Evolutionary conservation across 2,113 vertebrate genomes (phyloP).

Genomic region (Podarcis muralis): DNA sequence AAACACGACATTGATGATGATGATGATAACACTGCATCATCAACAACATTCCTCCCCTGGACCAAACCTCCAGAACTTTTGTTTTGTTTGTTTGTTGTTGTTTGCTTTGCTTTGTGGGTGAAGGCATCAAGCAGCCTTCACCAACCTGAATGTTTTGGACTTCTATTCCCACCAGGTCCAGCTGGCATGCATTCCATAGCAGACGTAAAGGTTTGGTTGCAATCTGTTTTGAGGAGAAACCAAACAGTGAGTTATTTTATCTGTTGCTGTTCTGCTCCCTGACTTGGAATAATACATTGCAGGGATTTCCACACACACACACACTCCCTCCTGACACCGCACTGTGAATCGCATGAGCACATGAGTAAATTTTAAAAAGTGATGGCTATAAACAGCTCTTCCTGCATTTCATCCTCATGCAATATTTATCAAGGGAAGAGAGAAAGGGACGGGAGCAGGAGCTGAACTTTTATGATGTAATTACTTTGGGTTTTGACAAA

Average conservation of each 20-base stretch:
- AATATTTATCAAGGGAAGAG: constrained; percentile 75
- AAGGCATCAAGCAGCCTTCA: constrained; percentile 42
- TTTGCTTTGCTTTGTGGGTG: constrained; percentile 44
- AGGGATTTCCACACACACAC: not conserved
- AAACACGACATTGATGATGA: too few relatives aligned
- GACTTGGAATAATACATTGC: constrained; percentile 59
- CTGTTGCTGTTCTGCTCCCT: constrained; percentile 53
- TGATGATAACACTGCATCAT: too few relatives aligned
- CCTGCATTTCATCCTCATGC: constrained; percentile 62
- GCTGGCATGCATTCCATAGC: too few relatives aligned
- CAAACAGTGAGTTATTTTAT: constrained; percentile 51
- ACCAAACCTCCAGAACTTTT: too few relatives aligned
- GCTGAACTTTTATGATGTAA: constrained; percentile 78
- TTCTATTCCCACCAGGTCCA: too few relatives aligned
- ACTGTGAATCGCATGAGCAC: constrained; percentile 48
- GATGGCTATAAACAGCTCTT: constrained; percentile 65
- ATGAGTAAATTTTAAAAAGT: constrained; percentile 67
- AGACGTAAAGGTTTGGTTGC: not conserved
- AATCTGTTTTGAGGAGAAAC: constrained; percentile 4
- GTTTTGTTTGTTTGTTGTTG: not conserved
- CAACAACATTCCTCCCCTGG: not conserved
- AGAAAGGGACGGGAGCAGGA: constrained; percentile 49
- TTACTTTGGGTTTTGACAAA: constrained; percentile 74
- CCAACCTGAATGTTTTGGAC: too few relatives aligned
- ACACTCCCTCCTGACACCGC: not conserved